A percentile compares a stretch with the other conserved stretches of the same genome.
These are phyloP conservation scores for Probaryconus sp. DNA, from an alignment of 1,140 invertebrate genomes.

Conservation along the genomic window DNA sequence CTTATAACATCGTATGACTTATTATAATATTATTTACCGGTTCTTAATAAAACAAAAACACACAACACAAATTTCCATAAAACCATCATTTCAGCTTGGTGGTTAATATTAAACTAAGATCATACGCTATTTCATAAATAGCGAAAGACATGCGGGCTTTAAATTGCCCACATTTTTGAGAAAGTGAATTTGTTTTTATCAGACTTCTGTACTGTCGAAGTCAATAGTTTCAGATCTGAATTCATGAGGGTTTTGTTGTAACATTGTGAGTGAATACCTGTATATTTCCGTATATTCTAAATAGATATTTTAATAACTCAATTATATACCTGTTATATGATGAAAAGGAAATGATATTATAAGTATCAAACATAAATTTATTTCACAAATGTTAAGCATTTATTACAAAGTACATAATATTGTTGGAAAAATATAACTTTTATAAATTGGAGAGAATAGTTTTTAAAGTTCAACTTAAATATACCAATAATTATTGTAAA, in stretches of 20 bases:
- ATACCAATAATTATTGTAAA: too few species aligned
- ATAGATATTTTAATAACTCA: too few species aligned
- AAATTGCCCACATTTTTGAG: conserved; percentile 49
- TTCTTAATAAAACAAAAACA: conserved; percentile 18
- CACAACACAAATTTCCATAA: conserved; percentile 15
- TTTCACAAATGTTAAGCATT: too few species aligned
- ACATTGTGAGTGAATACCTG: not conserved
- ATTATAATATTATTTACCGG: conserved; percentile 21
- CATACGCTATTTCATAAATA: conserved; percentile 3
- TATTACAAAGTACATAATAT: too few species aligned
- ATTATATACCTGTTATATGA: too few species aligned
- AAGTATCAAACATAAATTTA: too few species aligned
- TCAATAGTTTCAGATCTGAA: conserved; percentile 9
- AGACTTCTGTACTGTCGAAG: conserved; percentile 7
- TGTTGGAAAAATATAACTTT: too few species aligned
- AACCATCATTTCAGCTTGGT: conserved; percentile 33
- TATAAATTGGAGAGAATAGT: too few species aligned
- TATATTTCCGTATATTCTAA: too few species aligned
- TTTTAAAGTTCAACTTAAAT: too few species aligned
- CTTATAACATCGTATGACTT: not conserved
- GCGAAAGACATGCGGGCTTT: conserved; percentile 45
- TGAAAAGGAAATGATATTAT: too few species aligned
- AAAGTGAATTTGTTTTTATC: conserved; percentile 37
- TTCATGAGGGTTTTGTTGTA: conserved; percentile 38
- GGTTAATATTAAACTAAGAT: conserved; percentile 33